Evolutionary conservation across 1,140 invertebrate genomes (phyloP), one percentile per base, ranked within the genome.

Genomic region (Lepidurus arcticus): DNA sequence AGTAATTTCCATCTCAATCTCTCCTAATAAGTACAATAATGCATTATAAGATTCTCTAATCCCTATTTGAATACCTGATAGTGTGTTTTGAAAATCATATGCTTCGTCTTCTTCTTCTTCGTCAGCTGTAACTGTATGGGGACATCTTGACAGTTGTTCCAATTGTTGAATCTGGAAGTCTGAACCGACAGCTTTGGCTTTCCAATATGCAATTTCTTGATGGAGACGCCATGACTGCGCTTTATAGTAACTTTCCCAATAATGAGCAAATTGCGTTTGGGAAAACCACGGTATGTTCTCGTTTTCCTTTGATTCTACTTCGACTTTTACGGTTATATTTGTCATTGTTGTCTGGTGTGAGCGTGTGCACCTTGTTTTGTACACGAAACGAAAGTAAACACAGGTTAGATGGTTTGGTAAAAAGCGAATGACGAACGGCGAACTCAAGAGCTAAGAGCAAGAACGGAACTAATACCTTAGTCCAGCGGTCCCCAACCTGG

Each of bases 1-100:
- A 80, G 88, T 88, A 3, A 91, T 86, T 81, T 89, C 87, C 83
- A 90, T 88, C 80, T 88, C 86, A 73, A 86, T 78, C 43, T 84
- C 84, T 79, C 85, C 84, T 21, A 34, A 34, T 34, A 34, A 4
- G 34, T 4, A 34, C 34, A 34, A 34, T 34, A 34, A 34, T 34
- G 4, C 3, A 34, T 34, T 3, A 34, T 34, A 34, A 34, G 4
- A 34, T 34, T 34, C 34, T 34, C 34, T 34, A 34, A 34, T 4
- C 34, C 34, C 3, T 34, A 34, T 34, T 34, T 34, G 3, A 4
- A 34, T 34, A 34, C 34, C 34, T 34, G 34, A 34, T 34, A 34
- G 4, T 0, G 34, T 34, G 34, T 34, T 34, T 34, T 34, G 34
- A 34, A 34, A 34, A 34, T 34, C 34, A 34, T 34, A 34, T 4